Evolutionary conservation across 2,797 vertebrate species (phyloP).

Genomic region (Cephalopachus bancanus): DNA sequence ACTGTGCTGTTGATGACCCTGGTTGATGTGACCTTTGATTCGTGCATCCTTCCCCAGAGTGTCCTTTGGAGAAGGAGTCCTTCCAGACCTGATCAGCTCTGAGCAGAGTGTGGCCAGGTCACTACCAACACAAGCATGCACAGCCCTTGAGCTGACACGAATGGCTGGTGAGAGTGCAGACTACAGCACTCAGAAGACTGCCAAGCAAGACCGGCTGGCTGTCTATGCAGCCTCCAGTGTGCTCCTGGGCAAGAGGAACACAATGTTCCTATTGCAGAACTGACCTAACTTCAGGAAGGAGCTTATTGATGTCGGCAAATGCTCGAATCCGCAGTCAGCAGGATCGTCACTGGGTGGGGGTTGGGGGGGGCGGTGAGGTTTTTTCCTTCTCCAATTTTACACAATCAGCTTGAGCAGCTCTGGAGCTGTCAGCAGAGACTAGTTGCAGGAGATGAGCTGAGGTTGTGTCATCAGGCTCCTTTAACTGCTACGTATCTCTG

Average conservation of each 20-base stretch:
- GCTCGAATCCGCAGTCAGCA: not conserved
- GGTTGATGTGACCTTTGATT: not conserved
- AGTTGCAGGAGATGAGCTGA: slow-evolving; percentile 27
- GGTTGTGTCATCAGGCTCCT: not conserved
- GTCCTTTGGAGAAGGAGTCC: not conserved
- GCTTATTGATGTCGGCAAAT: slow-evolving; percentile 22
- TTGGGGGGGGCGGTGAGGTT: not conserved
- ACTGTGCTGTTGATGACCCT: not conserved
- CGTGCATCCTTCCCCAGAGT: not conserved
- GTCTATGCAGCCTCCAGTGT: not conserved
- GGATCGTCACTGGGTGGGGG: not conserved
- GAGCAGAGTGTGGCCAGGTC: not conserved
- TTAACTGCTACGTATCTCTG: not conserved
- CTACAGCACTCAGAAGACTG: slow-evolving; percentile 4
- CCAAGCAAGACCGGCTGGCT: not conserved
- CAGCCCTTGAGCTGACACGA: not conserved
- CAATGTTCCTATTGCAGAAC: not conserved
- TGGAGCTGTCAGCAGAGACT: not conserved
- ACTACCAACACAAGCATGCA: not conserved
- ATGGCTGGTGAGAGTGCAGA: not conserved
- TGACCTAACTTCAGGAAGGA: slow-evolving; percentile 60
- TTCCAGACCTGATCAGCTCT: slow-evolving; percentile 22
- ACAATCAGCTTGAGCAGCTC: not conserved
- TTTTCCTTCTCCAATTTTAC: slow-evolving; percentile 53
- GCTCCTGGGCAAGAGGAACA: slow-evolving; percentile 43